Conservation (phyloP, 2,113 vertebrate species). For the Periophthalmodon schlosseri region DNA sequence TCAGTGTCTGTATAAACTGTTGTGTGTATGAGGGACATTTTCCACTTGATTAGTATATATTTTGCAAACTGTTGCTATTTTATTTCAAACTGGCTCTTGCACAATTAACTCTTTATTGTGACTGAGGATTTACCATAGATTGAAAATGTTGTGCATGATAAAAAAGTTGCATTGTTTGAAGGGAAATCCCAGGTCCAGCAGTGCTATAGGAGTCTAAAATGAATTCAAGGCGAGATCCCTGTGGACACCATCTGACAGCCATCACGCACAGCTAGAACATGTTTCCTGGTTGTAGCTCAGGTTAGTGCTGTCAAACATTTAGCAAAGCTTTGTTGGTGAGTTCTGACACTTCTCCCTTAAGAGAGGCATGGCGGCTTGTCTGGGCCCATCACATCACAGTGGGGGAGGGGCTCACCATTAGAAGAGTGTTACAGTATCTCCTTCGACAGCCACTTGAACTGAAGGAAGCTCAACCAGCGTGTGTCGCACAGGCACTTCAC, state of each 20-base stretch:
- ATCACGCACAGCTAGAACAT: conserved; percentile 3
- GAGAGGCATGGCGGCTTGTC: conserved; percentile 55
- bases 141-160: no score
- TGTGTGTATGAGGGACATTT: no score
- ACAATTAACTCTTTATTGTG: no score
- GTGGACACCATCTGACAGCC: conserved; percentile 24
- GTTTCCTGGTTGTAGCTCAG: conserved; percentile 29
- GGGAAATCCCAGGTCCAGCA: conserved; percentile 1
- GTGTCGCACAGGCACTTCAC: conserved; percentile 48
- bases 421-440: conserved; percentile 71
- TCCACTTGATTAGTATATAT: no score
- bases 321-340: conserved; percentile 29
- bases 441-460: conserved; percentile 68
- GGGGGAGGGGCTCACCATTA: conserved; percentile 68
- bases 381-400: conserved; percentile 55
- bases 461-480: conserved; percentile 60
- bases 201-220: neutral
- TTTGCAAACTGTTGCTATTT: no score
- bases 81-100: no score
- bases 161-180: no score
- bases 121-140: no score
- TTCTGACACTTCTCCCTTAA: conserved; percentile 65
- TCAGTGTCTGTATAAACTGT: no score
- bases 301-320: conserved; percentile 47
- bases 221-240: neutral